These are phyloP conservation scores for Heterodera schachtii DNA, from an alignment of 1,140 invertebrate species.

Conservation along the genomic window DNA sequence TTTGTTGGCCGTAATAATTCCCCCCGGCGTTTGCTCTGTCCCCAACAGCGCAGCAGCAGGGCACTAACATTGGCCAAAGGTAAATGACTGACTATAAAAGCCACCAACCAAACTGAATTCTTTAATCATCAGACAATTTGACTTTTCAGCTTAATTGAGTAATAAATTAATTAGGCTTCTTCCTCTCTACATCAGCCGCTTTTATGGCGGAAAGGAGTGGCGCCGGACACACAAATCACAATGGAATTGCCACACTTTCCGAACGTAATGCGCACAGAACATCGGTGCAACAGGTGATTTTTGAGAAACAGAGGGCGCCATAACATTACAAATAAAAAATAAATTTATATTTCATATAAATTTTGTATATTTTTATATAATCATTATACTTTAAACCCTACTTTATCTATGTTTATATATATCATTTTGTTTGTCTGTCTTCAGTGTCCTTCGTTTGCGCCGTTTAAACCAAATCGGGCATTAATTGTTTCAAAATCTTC, in stretches of 20 bases:
- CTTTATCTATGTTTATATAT: too few species aligned
- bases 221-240: not conserved
- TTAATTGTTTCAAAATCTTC: slow-evolving; percentile 42
- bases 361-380: too few species aligned
- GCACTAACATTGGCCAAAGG: not conserved
- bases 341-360: too few species aligned
- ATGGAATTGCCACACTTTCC: not conserved
- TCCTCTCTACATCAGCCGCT: not conserved
- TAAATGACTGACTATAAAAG: not conserved
- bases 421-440: not conserved
- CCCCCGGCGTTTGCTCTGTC: not conserved
- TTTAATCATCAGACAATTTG: too few species aligned
- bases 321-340: too few species aligned
- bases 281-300: not conserved
- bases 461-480: slow-evolving; percentile 24
- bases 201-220: not conserved
- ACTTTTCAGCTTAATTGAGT: too few species aligned
- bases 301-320: not conserved
- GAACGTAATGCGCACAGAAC: not conserved
- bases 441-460: not conserved
- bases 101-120: too few species aligned
- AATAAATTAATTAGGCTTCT: not conserved
- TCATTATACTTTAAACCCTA: too few species aligned
- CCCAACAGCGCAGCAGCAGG: not conserved
- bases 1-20: not conserved